Evolutionary conservation across 2,797 vertebrate species (phyloP), one percentile per base, ranked within the genome.

Genomic region (Gymnoscopelus microlampas): DNA sequence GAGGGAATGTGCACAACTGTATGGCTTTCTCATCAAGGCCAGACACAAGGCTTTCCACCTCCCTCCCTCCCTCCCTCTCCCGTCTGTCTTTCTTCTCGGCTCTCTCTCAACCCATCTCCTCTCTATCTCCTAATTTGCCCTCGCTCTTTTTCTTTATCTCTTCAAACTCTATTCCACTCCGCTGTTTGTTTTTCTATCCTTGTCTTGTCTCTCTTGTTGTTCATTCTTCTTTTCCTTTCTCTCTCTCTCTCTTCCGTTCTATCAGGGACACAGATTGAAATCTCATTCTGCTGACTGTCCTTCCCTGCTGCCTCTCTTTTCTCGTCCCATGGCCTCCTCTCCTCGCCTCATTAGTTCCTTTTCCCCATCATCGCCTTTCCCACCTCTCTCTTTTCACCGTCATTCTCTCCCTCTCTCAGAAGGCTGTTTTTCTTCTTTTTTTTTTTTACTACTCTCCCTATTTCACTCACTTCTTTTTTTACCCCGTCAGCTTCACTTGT

Each of bases 231-330:
- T 47, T 26, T 47, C 12, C 39, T 10, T 11, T 50, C 44, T 26
- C 53, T 35, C 24, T 35, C 24, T 39, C 8, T 5, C 44, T 13
- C 32, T 54, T 50, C 19, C 5, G 7, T n/a, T 24, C 35, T 26
- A 39, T 57, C 50, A 12, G 48, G 50, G 8, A 23, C 56, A 71
- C 82, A 90, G 87, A 91, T 85, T 92, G 89, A 91, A 93, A 92
- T 91, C 88, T 83, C 88, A 91, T 91, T 90, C 79, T 68, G 64
- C 76, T 77, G 70, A 83, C 68, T 58, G 61, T 63, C 70, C 84
- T 76, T 78, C 85, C 86, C 68, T 61, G 70, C 71, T 65, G 56
- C 78, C 35, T 71, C 71, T 58, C 54, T 51, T 71, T 77, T 57
- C 73, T 48, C 0, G 70, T 58, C 53, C 58, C 58, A 71, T 60